A percentile compares a stretch with the other conserved stretches of the same genome.
Conservation (phyloP, 37 sponge, comb jelly and placozoan species). For the Aphrocallistes beatrix region DNA sequence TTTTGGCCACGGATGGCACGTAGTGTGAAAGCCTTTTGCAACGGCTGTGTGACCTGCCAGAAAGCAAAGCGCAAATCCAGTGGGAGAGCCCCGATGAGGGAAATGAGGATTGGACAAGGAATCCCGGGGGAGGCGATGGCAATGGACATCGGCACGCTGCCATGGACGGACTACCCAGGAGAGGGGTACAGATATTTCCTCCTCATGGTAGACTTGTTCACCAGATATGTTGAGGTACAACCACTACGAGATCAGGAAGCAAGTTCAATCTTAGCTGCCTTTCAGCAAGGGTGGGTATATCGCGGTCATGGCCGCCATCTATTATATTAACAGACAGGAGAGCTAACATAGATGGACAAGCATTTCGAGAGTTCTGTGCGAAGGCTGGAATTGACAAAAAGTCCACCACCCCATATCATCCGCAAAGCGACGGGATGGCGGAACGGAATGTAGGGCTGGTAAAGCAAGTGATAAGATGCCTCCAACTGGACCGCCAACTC, state of each 20-base stretch:
- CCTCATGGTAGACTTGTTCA: not conserved
- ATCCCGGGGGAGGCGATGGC: not conserved
- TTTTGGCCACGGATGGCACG: not conserved
- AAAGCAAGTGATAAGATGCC: constrained; percentile 17
- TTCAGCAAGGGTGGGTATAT: not conserved
- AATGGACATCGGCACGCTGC: not conserved
- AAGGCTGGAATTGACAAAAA: constrained; percentile 8
- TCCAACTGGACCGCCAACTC: constrained; percentile 21
- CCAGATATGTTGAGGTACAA: constrained; percentile 15
- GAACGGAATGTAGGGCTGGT: constrained; percentile 5
- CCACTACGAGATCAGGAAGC: not conserved
- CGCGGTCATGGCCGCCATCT: not conserved
- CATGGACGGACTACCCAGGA: not conserved
- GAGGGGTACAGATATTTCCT: constrained; percentile 17
- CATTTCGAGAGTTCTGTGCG: constrained; percentile 7
- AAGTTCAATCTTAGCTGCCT: constrained; percentile 9
- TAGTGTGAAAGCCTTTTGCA: not conserved
- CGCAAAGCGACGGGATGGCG: too few species aligned
- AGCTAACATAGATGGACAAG: constrained; percentile 7
- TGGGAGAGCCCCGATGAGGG: not conserved
- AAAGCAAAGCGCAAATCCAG: not conserved
- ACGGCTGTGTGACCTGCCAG: not conserved
- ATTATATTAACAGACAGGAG: not conserved
- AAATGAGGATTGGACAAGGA: constrained; percentile 16
- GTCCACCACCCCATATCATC: not conserved